phyloP scores from a whole-genome alignment of 2,797 vertebrate species.

The Craterocephalus amniculus region DNA sequence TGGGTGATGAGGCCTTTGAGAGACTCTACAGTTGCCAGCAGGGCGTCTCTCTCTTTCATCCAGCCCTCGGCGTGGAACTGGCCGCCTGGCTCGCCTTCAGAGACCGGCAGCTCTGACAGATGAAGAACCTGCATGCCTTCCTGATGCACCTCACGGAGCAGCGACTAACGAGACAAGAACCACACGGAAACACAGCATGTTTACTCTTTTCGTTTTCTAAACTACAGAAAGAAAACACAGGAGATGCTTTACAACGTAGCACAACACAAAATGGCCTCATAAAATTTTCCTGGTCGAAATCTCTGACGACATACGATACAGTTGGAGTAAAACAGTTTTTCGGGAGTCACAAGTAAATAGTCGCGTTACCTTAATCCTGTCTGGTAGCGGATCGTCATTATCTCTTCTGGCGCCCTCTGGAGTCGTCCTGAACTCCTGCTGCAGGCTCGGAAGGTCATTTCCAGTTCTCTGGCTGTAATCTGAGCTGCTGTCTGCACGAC shows the following conservation, averaged over 20 bases:
- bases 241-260: background rate
- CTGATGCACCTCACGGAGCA: slow-evolving; percentile 93
- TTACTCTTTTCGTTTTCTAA: background rate
- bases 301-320: background rate
- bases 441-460: slow-evolving; percentile 76
- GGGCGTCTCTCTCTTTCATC: slow-evolving; percentile 87
- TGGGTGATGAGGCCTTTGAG: slow-evolving; percentile 89
- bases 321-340: background rate
- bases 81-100: slow-evolving; percentile 77
- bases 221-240: background rate
- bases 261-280: background rate
- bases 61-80: slow-evolving; percentile 76
- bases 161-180: slow-evolving; percentile 75
- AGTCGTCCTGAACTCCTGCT: slow-evolving; percentile 84
- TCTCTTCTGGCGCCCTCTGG: slow-evolving; percentile 88
- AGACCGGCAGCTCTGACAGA: slow-evolving; percentile 85
- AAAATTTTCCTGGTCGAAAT: background rate
- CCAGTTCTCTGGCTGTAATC: slow-evolving; percentile 92
- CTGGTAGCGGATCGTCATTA: slow-evolving; percentile 87
- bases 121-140: slow-evolving; percentile 97
- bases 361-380: slow-evolving; percentile 90
- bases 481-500: slow-evolving; percentile 88
- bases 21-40: slow-evolving; percentile 87
- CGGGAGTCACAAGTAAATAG: background rate
- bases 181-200: slow-evolving; percentile 9